Percentiles rank a stretch among this genome's conserved stretches.
phyloP scores from a whole-genome alignment of 2,888 invertebrate genomes.

The Dryadula phaetusa region DNA sequence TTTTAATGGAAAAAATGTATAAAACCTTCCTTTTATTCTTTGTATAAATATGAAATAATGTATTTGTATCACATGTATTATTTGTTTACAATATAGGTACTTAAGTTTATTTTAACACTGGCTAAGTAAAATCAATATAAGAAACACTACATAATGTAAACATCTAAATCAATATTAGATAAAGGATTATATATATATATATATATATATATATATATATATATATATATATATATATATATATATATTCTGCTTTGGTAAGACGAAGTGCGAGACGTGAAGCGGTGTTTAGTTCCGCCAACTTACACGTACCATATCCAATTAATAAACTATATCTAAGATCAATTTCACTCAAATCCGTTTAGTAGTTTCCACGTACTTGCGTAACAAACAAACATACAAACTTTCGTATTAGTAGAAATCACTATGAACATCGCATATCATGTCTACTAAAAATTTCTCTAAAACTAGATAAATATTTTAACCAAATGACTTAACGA shows the following conservation, averaged over 20 bases:
- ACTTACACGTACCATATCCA: too few relatives aligned
- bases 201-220: too few relatives aligned
- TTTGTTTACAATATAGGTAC: conserved; percentile 3
- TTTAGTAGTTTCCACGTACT: background rate
- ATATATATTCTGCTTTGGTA: too few relatives aligned
- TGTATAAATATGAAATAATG: background rate
- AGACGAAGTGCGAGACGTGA: too few relatives aligned
- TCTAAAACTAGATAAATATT: background rate
- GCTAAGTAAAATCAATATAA: background rate
- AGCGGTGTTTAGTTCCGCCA: too few relatives aligned
- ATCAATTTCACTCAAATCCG: background rate
- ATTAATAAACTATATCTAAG: background rate
- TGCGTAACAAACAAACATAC: background rate
- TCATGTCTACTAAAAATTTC: background rate
- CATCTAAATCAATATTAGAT: background rate
- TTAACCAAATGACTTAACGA: too few relatives aligned
- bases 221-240: too few relatives aligned
- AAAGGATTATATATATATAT: background rate
- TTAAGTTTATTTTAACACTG: background rate
- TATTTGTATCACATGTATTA: background rate
- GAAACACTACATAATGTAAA: conserved; percentile 6
- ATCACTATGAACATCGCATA: background rate
- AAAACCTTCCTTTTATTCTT: too few relatives aligned
- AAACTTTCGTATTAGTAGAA: conserved; percentile 3
- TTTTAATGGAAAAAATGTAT: too few relatives aligned